These are phyloP conservation scores for Acronicta leporina DNA, from an alignment of 2,888 invertebrate species.

Conservation along the genomic window DNA sequence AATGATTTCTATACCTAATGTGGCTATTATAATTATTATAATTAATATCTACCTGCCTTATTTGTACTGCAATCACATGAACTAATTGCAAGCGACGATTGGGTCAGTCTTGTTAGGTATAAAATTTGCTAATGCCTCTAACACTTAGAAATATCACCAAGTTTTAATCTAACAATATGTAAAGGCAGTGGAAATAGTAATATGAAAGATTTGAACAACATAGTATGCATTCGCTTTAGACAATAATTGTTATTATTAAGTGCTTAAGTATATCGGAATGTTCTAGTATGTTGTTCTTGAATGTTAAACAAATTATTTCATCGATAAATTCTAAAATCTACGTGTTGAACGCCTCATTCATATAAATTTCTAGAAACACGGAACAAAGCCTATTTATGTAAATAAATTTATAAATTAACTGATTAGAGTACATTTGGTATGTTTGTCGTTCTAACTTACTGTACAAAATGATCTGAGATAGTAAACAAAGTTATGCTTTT, in stretches of 20 bases:
- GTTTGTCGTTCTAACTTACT: conserved; percentile 30
- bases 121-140: no score
- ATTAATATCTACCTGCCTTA: no score
- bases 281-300: not conserved
- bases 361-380: conserved; percentile 6
- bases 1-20: no score
- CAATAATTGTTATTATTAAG: conserved; percentile 15
- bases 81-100: no score
- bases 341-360: conserved; percentile 1
- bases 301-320: conserved; percentile 3
- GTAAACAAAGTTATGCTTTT: conserved; percentile 16
- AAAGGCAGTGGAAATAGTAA: not conserved
- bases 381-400: conserved; percentile 24
- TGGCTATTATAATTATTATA: no score
- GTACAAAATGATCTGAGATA: conserved; percentile 29
- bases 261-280: conserved; percentile 17
- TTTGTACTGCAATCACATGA: no score
- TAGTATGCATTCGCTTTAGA: conserved; percentile 9
- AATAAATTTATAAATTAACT: conserved; percentile 11
- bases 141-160: no score
- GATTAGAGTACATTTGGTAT: conserved; percentile 42
- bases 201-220: conserved; percentile 10
- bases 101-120: no score
- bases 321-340: conserved; percentile 2
- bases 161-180: no score